Conservation (phyloP, 1,140 invertebrate species). For the Trichoplusia ni region DNA sequence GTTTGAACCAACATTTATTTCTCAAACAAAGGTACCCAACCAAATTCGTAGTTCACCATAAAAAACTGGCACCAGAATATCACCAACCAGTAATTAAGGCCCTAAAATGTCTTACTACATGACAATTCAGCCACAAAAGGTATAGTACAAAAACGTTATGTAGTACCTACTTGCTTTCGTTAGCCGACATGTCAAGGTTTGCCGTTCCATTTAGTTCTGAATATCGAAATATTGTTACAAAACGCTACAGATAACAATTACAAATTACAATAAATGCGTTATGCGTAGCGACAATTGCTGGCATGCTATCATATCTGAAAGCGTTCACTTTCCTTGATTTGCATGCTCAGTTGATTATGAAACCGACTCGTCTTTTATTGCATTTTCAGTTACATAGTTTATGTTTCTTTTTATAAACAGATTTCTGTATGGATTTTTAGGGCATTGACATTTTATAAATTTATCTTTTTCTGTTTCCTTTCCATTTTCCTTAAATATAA, state of each 20-base stretch:
- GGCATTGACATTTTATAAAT: neutral
- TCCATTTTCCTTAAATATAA: no score
- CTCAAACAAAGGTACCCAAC: no score
- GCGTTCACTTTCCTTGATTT: conserved; percentile 59
- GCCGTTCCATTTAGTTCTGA: neutral
- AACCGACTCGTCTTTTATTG: neutral
- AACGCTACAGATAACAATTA: conserved; percentile 3
- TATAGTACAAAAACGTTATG: neutral
- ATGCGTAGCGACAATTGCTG: neutral
- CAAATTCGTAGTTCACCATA: no score
- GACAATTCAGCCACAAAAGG: no score
- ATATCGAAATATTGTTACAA: neutral
- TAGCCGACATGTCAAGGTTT: conserved; percentile 13
- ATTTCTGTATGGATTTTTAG: no score
- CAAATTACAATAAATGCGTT: conserved; percentile 4
- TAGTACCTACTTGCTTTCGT: conserved; percentile 1
- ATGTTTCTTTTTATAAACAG: no score
- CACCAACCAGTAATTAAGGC: no score
- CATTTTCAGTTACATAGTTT: neutral
- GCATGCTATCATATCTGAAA: conserved; percentile 26
- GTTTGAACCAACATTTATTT: no score
- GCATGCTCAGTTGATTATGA: conserved; percentile 37
- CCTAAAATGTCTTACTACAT: no score
- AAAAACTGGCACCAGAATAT: no score
- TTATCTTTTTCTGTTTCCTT: neutral